These are phyloP conservation scores for Bombylius major DNA, from an alignment of 2,888 invertebrate genomes.

Conservation along the genomic window DNA sequence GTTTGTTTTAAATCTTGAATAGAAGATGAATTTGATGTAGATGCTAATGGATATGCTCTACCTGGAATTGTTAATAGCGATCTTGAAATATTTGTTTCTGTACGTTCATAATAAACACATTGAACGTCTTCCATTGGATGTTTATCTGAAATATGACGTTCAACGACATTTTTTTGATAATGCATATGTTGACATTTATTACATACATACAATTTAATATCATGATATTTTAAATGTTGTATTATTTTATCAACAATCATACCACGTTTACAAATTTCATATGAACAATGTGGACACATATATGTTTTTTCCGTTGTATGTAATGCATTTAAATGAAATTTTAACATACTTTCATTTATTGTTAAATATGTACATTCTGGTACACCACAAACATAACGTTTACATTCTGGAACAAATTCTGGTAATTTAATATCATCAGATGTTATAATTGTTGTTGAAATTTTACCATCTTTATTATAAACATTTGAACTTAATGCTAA, in stretches of 20 bases:
- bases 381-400: conserved; percentile 60
- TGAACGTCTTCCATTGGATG: conserved; percentile 42
- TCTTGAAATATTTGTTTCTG: conserved; percentile 10
- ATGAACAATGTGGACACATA: conserved; percentile 61
- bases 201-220: conserved; percentile 58
- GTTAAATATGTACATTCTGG: conserved; percentile 57
- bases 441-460: conserved; percentile 17
- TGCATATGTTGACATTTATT: conserved; percentile 54
- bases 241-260: conserved; percentile 47
- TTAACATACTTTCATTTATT: conserved; percentile 56
- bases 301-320: conserved; percentile 49
- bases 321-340: conserved; percentile 57
- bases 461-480: conserved; percentile 19
- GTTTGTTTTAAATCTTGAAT: not conserved
- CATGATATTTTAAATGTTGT: conserved; percentile 65
- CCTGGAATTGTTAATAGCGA: conserved; percentile 4
- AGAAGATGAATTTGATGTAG: conserved; percentile 8
- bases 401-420: conserved; percentile 40
- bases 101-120: conserved; percentile 24
- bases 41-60: not conserved
- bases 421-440: conserved; percentile 26
- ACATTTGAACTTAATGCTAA: conserved; percentile 55
- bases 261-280: conserved; percentile 39
- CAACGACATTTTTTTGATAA: conserved; percentile 47
- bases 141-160: conserved; percentile 50